Evolutionary conservation across 1,140 invertebrate genomes (phyloP), one percentile per base, ranked within the genome.

Genomic region (Ptiloglossa arizonensis): DNA sequence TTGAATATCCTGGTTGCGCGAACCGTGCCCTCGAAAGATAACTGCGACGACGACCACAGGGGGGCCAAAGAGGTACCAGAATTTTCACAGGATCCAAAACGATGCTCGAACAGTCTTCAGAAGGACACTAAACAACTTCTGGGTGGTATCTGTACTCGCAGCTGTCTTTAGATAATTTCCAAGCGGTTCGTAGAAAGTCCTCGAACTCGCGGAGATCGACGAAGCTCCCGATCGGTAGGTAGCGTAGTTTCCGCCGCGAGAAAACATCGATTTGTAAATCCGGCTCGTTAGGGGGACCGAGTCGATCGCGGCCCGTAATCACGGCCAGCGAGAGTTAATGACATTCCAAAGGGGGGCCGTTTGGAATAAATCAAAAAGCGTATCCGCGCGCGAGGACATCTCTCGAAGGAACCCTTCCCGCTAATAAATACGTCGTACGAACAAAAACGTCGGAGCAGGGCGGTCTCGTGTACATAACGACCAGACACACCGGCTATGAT

Each of bases 371-470:
- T 69, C 52, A 76, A 68, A 57, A 69, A 59, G 29, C 73, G 73
- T 75, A 56, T 68, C 48, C 48, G 3, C 57, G 57, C 59, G 59
- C 59, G 59, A 62, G 59, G 59, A 62, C 59, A 62, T 62, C 59
- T 44, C 59, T 19, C 63, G 48, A 59, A 59, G 54, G 57, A 27
- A 48, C 69, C 57, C 64, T 50, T 70, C 63, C 68, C 69, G 67
- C 63, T 74, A 76, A 86, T 83, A 86, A 82, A 86, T 79, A 85
- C 60, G 81, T 82, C 70, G 71, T n/a, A 32, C 48, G 72, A 62
- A 82, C 76, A 82, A 85, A 86, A 86, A 82, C 80, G 29, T 35
- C 32, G 48, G 52, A 50, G 66, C 67, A 68, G 82, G 74, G 56
- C 70, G 75, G 76, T 82, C 66, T 79, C 73, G 38, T 69, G 46